Base-by-base conservation (phyloP, 1,140 invertebrate genomes). In the Saccostrea cuccullata region DNA sequence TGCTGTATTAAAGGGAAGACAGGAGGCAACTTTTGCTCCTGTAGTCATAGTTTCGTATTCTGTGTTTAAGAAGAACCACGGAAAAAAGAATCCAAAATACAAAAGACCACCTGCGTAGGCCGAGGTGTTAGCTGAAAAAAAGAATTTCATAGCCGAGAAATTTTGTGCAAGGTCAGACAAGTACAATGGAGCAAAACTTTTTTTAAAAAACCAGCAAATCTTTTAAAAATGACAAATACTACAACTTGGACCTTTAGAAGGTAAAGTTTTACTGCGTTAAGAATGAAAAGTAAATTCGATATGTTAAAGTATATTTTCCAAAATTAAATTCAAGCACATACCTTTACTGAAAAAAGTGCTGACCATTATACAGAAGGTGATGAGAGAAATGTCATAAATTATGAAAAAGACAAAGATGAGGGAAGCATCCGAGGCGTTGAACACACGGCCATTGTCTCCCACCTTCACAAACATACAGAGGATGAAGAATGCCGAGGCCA, bases 331-430 rank as follows among this genome's bases (percentile, higher is more conserved):
- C 17, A 13, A 23, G 60, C n/a, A 95, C 2, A 97, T 96, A 86
- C 97, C 97, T 88, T 95, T 97, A 93, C 86, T 95, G 90, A 96
- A 96, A 88, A 96, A 95, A 9, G 93, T 91, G 87, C 92, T 93
- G 56, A 96, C 92, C 83, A 96, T 91, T 89, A 96, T 96, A 56
- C 95, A 95, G 89, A 96, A 95, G 58, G 93, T 93, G 85, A 96
- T 96, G 17, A 96, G 95, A 5, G 96, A 93, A 15, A 96, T 90
- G 5, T 94, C 93, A 89, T 96, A 96, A 77, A 94, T 92, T 13
- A 96, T 86, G 5, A 96, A 93, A 90, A 96, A 96, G 3, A 96
- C 88, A 82, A 96, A 96, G 1, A 96, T 93, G 0, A 96, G 85
- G 4, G 92, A 86, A 6, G 95, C 92, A 90, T 96, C 92, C 17